Percentiles rank a stretch among this genome's conserved stretches.
phyloP scores from a whole-genome alignment of 1,140 invertebrate species.

The Littorina saxatilis region DNA sequence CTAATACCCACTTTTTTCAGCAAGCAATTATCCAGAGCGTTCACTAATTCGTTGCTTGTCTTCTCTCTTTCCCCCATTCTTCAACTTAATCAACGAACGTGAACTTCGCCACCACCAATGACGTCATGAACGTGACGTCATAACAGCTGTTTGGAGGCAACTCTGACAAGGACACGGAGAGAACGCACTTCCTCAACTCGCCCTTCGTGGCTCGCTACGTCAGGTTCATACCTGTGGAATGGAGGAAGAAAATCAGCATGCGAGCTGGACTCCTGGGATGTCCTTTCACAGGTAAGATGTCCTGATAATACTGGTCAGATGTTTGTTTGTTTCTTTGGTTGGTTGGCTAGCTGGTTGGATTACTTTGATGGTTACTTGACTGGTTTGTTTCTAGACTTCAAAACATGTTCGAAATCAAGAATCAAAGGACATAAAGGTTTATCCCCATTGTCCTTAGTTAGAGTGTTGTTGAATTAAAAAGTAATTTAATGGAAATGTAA shows the following conservation, averaged over 20 bases:
- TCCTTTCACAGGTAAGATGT: constrained; percentile 75
- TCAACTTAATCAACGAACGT: neutral
- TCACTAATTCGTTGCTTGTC: neutral
- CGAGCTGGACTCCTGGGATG: constrained; percentile 78
- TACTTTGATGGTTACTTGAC: no score
- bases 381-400: no score
- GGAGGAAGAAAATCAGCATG: constrained; percentile 78
- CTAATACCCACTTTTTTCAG: neutral
- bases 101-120: neutral
- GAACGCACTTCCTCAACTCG: constrained; percentile 79
- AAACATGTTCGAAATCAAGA: no score
- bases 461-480: no score
- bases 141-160: constrained; percentile 79
- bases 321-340: no score
- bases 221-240: constrained; percentile 78
- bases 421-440: no score
- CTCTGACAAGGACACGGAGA: constrained; percentile 78
- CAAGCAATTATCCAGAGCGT: neutral
- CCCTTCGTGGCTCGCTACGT: constrained; percentile 79
- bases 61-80: neutral
- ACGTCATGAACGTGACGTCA: neutral
- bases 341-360: no score
- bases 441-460: no score
- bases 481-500: no score
- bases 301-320: no score